Base-by-base conservation (phyloP, 2,888 invertebrate species). In the Phragmatobia fuliginosa region DNA sequence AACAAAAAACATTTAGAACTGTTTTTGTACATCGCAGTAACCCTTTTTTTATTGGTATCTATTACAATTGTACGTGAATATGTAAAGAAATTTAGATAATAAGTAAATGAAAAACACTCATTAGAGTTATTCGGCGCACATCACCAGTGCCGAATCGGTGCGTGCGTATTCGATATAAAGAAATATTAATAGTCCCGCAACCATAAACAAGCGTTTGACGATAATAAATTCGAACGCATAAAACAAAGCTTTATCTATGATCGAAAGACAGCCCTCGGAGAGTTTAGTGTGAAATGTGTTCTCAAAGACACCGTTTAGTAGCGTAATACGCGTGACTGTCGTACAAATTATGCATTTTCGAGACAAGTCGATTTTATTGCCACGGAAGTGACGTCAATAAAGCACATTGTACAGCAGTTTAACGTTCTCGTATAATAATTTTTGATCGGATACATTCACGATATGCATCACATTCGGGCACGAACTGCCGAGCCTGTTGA, bases 261-360 rank as follows among this genome's bases (percentile, higher is more conserved):
- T 94, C 93, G 85, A 83, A 85, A 88, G 85, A 85, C 91, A 88
- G 90, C 88, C 91, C 91, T 88, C 83, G 87, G 87, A 87, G 91
- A 91, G 90, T 93, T 92, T 91, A 94, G 94, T 94, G 94, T 94
- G 93, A 94, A 95, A 94, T 94, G 94, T 94, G 92, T 94, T 94
- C 91, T 89, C 87, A 90, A 89, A 92, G 93, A 94, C 94, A 94
- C 94, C 94, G 91, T 95, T 94, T 95, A 94, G 94, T 92, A 93
- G 90, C 92, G 88, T 92, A 90, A 91, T 90, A 91, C 94, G 94
- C 94, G 94, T 94, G 94, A 94, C 94, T 92, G 88, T 87, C 88
- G 88, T 94, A 94, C 94, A 92, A 94, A 95, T 94, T 93, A 94
- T 94, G 93, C 94, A 92, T 94, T 94, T 94, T 87, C 89, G 91